Evolutionary conservation across 2,113 vertebrate species (phyloP).

Genomic region (Athene noctua): DNA sequence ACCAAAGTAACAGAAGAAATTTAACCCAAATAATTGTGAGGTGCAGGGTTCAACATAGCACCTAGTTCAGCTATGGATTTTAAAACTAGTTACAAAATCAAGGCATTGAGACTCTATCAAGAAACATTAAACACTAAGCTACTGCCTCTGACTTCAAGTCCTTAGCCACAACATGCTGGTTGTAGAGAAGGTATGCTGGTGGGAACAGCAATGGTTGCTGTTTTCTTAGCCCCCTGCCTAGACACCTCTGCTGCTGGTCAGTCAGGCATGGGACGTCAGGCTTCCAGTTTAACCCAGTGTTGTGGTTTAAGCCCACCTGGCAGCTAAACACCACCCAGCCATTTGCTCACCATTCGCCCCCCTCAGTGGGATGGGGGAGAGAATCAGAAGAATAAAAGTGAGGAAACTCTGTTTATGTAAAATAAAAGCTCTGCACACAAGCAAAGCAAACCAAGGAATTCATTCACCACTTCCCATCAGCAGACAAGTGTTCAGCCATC

Average conservation of each 20-base stretch:
- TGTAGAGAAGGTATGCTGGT: not conserved
- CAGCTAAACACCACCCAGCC: no score
- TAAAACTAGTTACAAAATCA: not conserved
- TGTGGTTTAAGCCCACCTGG: no score
- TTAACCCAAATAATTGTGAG: not conserved
- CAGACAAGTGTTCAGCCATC: no score
- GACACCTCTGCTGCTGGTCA: no score
- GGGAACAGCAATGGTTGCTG: not conserved
- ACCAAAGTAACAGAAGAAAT: not conserved
- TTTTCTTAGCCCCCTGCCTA: not conserved
- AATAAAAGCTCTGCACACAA: no score
- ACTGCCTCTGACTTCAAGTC: not conserved
- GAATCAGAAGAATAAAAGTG: no score
- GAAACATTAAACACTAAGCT: not conserved
- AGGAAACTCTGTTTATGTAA: no score
- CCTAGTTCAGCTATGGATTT: not conserved
- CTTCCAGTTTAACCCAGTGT: not conserved
- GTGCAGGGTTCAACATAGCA: not conserved
- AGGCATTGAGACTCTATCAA: not conserved
- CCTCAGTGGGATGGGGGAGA: no score
- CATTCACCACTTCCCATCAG: no score
- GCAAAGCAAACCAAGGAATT: no score
- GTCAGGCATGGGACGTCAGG: not conserved
- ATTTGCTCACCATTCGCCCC: no score
- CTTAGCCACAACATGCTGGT: not conserved